Conservation (phyloP, 2,888 invertebrate genomes). For the Dolichopus griseipennis region DNA sequence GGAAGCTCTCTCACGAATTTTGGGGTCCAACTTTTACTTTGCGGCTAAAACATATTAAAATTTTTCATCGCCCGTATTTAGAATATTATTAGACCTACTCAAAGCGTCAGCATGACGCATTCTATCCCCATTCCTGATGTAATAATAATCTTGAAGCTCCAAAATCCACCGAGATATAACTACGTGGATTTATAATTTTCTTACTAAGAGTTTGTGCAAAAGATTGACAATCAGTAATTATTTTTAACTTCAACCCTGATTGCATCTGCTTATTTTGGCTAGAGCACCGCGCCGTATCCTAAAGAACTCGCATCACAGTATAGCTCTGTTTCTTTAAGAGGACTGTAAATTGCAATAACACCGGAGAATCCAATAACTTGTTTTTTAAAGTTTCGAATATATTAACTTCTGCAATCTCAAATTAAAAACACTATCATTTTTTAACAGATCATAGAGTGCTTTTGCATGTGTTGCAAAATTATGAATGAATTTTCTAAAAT, state of each 20-base stretch:
- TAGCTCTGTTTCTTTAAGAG: constrained; percentile 28
- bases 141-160: constrained; percentile 23
- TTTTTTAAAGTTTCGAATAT: constrained; percentile 19
- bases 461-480: constrained; percentile 26
- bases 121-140: constrained; percentile 19
- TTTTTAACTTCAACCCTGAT: constrained; percentile 26
- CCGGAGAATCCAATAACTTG: constrained; percentile 21
- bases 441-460: constrained; percentile 28
- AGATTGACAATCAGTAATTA: constrained; percentile 27
- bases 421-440: constrained; percentile 17
- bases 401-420: constrained; percentile 14
- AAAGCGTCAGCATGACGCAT: constrained; percentile 32
- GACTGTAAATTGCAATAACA: too few relatives aligned
- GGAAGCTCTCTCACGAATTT: constrained; percentile 21
- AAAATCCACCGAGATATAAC: constrained; percentile 23
- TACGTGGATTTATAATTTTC: constrained; percentile 25
- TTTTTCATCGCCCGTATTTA: constrained; percentile 14
- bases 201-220: constrained; percentile 23
- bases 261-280: constrained; percentile 26
- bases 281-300: constrained; percentile 27
- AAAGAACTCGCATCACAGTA: constrained; percentile 28
- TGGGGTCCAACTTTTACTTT: constrained; percentile 21
- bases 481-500: constrained; percentile 27
- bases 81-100: constrained; percentile 22
- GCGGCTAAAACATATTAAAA: constrained; percentile 19